phyloP scores from a whole-genome alignment of 2,113 vertebrate species.

The Actinemys pallida region DNA sequence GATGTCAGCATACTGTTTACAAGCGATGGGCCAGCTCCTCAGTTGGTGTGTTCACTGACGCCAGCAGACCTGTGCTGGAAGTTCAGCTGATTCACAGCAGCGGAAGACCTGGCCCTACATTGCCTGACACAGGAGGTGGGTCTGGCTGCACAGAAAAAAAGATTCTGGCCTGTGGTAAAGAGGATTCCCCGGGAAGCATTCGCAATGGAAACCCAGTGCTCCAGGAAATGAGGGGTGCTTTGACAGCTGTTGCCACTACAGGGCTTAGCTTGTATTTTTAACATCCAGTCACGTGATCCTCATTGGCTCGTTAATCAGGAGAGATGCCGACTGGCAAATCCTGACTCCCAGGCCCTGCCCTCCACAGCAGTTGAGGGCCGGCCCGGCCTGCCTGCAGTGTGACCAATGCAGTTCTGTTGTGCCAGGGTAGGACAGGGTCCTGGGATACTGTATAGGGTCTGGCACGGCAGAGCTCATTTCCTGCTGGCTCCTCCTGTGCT shows the following conservation, averaged over 20 bases:
- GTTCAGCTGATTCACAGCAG: not conserved
- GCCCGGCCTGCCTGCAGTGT: not conserved
- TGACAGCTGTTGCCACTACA: not conserved
- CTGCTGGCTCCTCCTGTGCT: fast-evolving
- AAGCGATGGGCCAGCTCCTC: not conserved
- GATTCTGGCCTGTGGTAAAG: fast-evolving
- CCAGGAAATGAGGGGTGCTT: slow-evolving; percentile 66
- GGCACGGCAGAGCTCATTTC: not conserved
- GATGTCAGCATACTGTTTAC: not conserved
- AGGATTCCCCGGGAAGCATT: slow-evolving; percentile 39
- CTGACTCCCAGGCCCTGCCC: not conserved
- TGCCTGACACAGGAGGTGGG: not conserved
- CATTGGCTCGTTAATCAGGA: not conserved
- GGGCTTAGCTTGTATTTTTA: slow-evolving; percentile 56
- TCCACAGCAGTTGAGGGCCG: not conserved
- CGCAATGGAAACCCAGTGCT: slow-evolving; percentile 21
- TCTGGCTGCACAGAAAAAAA: not conserved
- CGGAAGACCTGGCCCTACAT: fast-evolving
- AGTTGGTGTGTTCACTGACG: fast-evolving
- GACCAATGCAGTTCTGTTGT: not conserved
- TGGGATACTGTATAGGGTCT: not conserved
- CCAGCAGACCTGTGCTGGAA: fast-evolving
- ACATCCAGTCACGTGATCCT: slow-evolving; percentile 19
- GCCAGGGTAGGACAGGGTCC: not conserved
- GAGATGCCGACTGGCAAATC: not conserved